Conservation (phyloP, 1,140 invertebrate species). For the Parasteatoda tepidariorum region DNA sequence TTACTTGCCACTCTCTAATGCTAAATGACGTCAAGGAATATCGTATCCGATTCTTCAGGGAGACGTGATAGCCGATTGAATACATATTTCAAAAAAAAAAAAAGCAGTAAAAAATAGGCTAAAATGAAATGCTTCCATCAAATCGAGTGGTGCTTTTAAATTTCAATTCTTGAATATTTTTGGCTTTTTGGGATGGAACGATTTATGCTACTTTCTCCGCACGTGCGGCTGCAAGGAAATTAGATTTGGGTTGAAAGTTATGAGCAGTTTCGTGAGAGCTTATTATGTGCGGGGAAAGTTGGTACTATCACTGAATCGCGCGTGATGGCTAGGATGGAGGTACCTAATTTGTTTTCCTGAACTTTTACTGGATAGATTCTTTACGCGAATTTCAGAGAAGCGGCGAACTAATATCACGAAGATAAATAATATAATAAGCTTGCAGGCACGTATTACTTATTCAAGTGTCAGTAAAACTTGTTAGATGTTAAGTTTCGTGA, state of each 20-base stretch:
- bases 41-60: conserved; percentile 5
- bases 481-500: no score
- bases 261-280: background rate
- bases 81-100: background rate
- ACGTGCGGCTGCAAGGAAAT: background rate
- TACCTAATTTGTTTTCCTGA: no score
- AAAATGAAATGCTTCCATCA: background rate
- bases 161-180: background rate
- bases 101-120: background rate
- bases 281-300: no score
- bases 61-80: background rate
- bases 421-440: no score
- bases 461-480: no score
- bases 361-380: no score
- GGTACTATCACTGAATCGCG: no score
- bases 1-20: conserved; percentile 39
- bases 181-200: background rate
- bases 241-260: background rate
- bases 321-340: no score
- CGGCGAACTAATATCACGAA: no score
- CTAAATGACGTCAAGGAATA: conserved; percentile 20
- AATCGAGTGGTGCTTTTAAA: background rate
- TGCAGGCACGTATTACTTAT: no score
- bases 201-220: background rate
- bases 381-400: no score